These are phyloP conservation scores for Alentia gelatinosa DNA, from an alignment of 2,888 invertebrate genomes.

Conservation along the genomic window DNA sequence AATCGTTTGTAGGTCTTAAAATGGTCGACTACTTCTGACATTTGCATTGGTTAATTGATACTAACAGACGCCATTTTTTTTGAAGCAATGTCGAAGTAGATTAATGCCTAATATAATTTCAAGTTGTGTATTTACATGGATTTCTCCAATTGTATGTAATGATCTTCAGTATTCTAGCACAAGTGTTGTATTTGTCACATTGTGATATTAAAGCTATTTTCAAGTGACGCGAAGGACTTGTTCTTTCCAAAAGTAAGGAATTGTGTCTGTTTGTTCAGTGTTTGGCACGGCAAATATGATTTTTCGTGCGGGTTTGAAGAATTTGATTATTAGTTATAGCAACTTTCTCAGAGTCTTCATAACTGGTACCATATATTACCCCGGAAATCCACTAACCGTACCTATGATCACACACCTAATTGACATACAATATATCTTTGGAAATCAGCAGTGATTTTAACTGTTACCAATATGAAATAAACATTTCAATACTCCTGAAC, in stretches of 20 bases:
- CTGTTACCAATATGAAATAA: not conserved
- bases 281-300: not conserved
- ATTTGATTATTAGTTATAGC: not conserved
- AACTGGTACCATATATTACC: too few species aligned
- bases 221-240: not conserved
- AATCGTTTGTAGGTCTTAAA: too few species aligned
- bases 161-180: slow-evolving; percentile 3
- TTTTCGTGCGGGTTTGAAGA: not conserved
- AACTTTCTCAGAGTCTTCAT: not conserved
- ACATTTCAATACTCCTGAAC: not conserved
- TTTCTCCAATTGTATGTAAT: not conserved
- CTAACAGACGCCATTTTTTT: not conserved
- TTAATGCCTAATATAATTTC: not conserved
- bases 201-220: slow-evolving; percentile 25
- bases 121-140: slow-evolving; percentile 10
- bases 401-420: too few species aligned
- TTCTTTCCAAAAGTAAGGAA: not conserved
- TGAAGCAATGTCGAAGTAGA: not conserved
- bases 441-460: not conserved
- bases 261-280: not conserved
- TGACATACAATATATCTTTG: not conserved
- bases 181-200: not conserved
- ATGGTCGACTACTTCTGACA: too few species aligned
- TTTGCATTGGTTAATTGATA: too few species aligned
- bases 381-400: too few species aligned